These are phyloP conservation scores for Megaceryle alcyon DNA, from an alignment of 2,797 vertebrate genomes.

Conservation along the genomic window DNA sequence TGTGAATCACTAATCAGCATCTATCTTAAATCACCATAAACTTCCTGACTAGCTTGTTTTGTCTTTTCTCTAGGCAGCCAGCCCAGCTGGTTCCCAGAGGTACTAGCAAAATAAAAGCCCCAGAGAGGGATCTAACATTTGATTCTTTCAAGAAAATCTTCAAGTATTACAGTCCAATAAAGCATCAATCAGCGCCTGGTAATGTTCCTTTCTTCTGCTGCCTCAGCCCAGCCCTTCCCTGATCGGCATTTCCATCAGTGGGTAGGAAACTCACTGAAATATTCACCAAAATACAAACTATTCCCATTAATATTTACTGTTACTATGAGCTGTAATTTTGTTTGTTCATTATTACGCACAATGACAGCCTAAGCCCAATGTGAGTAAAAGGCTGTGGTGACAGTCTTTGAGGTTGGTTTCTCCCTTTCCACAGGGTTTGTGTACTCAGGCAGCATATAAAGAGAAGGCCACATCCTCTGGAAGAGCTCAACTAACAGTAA, in stretches of 20 bases:
- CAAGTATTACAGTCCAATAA: not conserved
- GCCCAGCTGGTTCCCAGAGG: constrained; percentile 43
- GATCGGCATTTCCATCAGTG: not conserved
- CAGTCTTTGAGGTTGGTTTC: not conserved
- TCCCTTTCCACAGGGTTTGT: not conserved
- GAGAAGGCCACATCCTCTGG: not conserved
- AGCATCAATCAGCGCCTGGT: not conserved
- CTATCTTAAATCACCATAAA: constrained; percentile 50
- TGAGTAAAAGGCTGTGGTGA: not conserved
- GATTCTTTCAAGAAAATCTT: constrained; percentile 40
- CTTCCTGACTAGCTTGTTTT: constrained; percentile 31
- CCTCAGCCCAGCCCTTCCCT: not conserved
- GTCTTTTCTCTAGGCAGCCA: constrained; percentile 44
- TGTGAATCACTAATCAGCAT: constrained; percentile 23
- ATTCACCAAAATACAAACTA: constrained; percentile 32
- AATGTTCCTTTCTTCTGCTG: constrained; percentile 16
- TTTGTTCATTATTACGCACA: not conserved
- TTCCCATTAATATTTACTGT: not conserved
- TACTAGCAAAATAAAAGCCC: constrained; percentile 46
- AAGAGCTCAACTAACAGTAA: not conserved
- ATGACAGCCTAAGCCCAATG: not conserved
- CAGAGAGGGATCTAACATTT: constrained; percentile 50
- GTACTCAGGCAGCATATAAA: not conserved
- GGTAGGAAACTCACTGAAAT: constrained; percentile 28
- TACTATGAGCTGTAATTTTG: not conserved